Conservation (phyloP, 1,140 invertebrate genomes). For the Globodera rostochiensis region DNA sequence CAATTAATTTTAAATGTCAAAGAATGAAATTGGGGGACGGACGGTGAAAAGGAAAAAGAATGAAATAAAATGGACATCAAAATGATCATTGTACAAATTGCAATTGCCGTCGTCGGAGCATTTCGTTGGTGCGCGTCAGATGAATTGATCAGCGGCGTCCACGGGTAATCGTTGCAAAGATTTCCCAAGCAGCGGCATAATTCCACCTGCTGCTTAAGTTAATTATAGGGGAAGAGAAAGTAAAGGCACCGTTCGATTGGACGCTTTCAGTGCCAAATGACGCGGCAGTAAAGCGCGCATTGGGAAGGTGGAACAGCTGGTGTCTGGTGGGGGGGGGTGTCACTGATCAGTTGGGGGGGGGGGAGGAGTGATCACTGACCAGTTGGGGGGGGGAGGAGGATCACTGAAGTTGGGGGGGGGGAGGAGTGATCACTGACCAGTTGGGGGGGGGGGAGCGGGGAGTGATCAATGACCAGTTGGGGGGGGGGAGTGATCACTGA, state of each 20-base stretch:
- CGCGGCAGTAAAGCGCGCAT: conserved; percentile 42
- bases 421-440: background rate
- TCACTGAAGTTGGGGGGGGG: background rate
- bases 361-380: background rate
- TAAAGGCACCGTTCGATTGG: conserved; percentile 39
- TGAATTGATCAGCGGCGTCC: background rate
- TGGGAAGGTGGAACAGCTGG: conserved; percentile 47
- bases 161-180: conserved; percentile 37
- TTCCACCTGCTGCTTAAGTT: conserved; percentile 23
- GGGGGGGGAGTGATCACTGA: background rate
- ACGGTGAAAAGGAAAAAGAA: background rate
- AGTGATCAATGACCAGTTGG: too few relatives aligned
- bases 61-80: background rate
- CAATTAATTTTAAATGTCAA: background rate
- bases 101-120: background rate
- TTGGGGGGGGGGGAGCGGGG: too few relatives aligned
- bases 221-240: too few relatives aligned
- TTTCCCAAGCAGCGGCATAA: conserved; percentile 57
- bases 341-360: too few relatives aligned
- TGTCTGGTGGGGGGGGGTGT: conserved; percentile 38
- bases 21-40: background rate
- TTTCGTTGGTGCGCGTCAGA: background rate
- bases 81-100: background rate
- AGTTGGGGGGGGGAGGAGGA: background rate
- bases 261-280: conserved; percentile 48